Conservation (phyloP, 2,797 vertebrate genomes). For the Lates japonicus region DNA sequence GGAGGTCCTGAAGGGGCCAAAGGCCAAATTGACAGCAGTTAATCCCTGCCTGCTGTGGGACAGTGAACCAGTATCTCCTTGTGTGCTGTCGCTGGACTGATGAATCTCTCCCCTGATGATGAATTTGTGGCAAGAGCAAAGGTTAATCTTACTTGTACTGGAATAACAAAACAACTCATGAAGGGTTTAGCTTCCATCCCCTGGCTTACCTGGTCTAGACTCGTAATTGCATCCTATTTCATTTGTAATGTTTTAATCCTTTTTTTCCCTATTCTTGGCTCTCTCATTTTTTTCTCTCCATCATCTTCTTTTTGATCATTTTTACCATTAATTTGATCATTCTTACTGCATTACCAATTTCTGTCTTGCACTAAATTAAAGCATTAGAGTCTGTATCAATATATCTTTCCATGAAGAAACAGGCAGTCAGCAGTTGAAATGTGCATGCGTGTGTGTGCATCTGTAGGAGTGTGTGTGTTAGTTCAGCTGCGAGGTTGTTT, state of each 20-base stretch:
- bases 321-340: not conserved
- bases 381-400: not conserved
- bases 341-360: not conserved
- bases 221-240: not conserved
- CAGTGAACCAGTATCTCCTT: conserved; percentile 33
- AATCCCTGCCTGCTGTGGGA: conserved; percentile 48
- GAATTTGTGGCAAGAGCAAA: conserved; percentile 36
- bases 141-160: conserved; percentile 46
- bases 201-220: not conserved
- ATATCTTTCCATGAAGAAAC: not conserved
- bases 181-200: conserved; percentile 3
- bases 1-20: conserved; percentile 26
- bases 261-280: not conserved
- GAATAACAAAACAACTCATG: conserved; percentile 8
- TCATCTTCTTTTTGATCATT: not conserved
- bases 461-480: conserved; percentile 47
- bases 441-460: not conserved
- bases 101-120: conserved; percentile 39
- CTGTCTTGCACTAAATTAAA: conserved; percentile 5
- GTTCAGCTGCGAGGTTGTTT: conserved; percentile 80
- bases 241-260: not conserved
- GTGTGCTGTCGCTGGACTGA: conserved; percentile 9
- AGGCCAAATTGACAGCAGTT: conserved; percentile 54
- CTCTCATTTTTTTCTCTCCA: too few species aligned
- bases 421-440: conserved; percentile 28